Percentiles rank a stretch among this genome's conserved stretches.
These are phyloP conservation scores for Danio choprae DNA, from an alignment of 2,797 vertebrate species.

Conservation along the genomic window DNA sequence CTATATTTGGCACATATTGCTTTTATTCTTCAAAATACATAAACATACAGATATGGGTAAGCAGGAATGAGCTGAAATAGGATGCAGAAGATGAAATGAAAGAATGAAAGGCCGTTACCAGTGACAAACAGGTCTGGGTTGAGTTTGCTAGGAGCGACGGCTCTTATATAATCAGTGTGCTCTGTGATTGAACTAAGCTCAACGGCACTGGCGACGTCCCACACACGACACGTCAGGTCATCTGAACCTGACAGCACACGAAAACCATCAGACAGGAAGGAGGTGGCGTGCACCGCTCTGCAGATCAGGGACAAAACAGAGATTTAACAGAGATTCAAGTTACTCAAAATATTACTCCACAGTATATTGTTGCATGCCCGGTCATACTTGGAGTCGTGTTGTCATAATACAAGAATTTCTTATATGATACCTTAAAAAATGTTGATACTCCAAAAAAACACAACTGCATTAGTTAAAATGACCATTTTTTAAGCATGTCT, in stretches of 20 bases:
- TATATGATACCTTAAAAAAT: no score
- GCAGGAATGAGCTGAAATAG: not conserved
- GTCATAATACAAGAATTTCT: no score
- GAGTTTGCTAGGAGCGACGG: slow-evolving; percentile 88
- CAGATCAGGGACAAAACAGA: slow-evolving; percentile 12
- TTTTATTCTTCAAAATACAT: not conserved
- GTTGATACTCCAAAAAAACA: no score
- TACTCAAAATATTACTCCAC: not conserved
- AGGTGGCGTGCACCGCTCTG: slow-evolving; percentile 90
- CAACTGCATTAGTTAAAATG: no score
- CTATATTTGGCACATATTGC: not conserved
- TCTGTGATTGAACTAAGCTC: slow-evolving; percentile 84
- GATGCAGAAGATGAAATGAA: not conserved
- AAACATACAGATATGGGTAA: not conserved
- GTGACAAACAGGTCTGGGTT: slow-evolving; percentile 92
- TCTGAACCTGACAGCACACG: slow-evolving; percentile 91
- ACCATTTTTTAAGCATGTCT: no score
- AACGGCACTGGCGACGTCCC: slow-evolving; percentile 89
- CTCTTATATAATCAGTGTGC: slow-evolving; percentile 93
- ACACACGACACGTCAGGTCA: slow-evolving; percentile 89
- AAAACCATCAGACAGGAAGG: slow-evolving; percentile 91
- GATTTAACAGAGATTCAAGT: not conserved
- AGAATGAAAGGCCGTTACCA: slow-evolving; percentile 73
- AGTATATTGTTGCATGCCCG: not conserved
- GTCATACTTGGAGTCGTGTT: slow-evolving; percentile 35